A percentile compares a stretch with the other conserved stretches of the same genome.
phyloP scores from a whole-genome alignment of 2,888 invertebrate species.

The Cheiracanthium punctorium region DNA sequence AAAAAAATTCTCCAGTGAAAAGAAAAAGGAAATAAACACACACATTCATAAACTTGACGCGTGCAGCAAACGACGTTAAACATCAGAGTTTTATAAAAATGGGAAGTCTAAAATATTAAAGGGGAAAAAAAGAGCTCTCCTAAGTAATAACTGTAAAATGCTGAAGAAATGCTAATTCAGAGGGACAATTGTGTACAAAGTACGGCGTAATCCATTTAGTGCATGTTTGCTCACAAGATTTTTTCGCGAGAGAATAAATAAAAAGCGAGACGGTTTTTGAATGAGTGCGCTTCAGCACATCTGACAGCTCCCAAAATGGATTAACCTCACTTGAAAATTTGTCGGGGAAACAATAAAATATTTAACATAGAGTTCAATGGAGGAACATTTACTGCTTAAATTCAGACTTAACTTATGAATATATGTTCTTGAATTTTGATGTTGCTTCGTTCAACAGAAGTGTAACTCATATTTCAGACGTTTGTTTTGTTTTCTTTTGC shows the following conservation, averaged over 20 bases:
- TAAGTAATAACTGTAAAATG: not conserved
- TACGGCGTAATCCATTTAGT: not conserved
- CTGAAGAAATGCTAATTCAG: not conserved
- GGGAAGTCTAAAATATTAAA: not conserved
- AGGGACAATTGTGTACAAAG: not conserved
- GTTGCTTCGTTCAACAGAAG: too few species aligned
- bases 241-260: too few species aligned
- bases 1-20: too few species aligned
- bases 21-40: too few species aligned
- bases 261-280: not conserved
- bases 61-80: not conserved
- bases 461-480: too few species aligned
- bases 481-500: too few species aligned
- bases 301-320: not conserved
- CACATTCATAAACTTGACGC: too few species aligned
- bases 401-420: too few species aligned
- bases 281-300: not conserved
- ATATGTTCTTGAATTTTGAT: too few species aligned
- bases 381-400: too few species aligned
- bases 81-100: not conserved
- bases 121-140: too few species aligned
- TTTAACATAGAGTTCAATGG: not conserved
- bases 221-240: not conserved
- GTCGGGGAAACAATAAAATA: not conserved
- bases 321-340: not conserved